These are phyloP conservation scores for Rhopalosiphum maidis DNA, from an alignment of 1,140 invertebrate species.

Conservation along the genomic window DNA sequence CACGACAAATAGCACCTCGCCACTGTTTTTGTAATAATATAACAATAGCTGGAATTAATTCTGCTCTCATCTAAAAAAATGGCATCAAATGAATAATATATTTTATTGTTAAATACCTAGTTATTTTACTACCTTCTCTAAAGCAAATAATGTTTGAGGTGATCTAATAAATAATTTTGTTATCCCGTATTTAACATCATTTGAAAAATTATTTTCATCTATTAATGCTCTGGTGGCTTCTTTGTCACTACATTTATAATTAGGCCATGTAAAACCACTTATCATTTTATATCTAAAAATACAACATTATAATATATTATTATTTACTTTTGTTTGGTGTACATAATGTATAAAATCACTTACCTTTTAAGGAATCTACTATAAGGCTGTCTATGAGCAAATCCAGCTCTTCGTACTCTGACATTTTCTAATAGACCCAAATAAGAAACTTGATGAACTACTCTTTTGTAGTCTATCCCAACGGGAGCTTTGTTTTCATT, in stretches of 20 bases:
- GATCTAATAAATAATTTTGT: slow-evolving; percentile 94
- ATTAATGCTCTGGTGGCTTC: slow-evolving; percentile 87
- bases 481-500: slow-evolving; percentile 90
- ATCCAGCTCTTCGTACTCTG: slow-evolving; percentile 89
- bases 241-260: slow-evolving; percentile 77
- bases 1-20: slow-evolving; percentile 81
- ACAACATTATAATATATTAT: not conserved
- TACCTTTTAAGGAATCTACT: slow-evolving; percentile 83
- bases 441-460: slow-evolving; percentile 90
- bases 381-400: slow-evolving; percentile 89
- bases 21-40: slow-evolving; percentile 93
- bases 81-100: not conserved
- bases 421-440: slow-evolving; percentile 93
- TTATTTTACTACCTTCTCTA: slow-evolving; percentile 74
- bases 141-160: slow-evolving; percentile 85
- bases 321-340: not conserved
- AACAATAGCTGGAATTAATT: slow-evolving; percentile 87
- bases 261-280: slow-evolving; percentile 92
- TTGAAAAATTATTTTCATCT: slow-evolving; percentile 75
- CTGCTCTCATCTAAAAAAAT: slow-evolving; percentile 69
- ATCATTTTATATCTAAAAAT: slow-evolving; percentile 91
- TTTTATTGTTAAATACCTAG: not conserved
- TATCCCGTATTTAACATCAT: slow-evolving; percentile 91
- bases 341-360: not conserved
- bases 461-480: slow-evolving; percentile 79